These are phyloP conservation scores for Zhengitettix transpicula DNA, from an alignment of 2,888 invertebrate genomes.

Conservation along the genomic window DNA sequence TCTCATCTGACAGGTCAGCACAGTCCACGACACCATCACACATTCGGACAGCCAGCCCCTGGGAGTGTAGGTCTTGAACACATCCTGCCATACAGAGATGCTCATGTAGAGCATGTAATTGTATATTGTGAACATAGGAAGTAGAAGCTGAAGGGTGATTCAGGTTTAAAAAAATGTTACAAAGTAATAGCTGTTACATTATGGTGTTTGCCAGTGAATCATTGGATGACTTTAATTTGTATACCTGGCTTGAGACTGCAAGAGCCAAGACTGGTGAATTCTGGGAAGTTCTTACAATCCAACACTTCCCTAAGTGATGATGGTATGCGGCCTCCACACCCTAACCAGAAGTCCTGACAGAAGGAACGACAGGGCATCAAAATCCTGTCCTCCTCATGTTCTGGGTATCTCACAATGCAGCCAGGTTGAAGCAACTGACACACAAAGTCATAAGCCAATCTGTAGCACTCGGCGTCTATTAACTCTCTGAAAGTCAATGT, in stretches of 20 bases:
- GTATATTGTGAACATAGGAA: too few species aligned
- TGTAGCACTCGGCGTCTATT: conserved; percentile 82
- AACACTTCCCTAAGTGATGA: conserved; percentile 51
- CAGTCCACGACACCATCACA: conserved; percentile 82
- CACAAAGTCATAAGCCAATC: conserved; percentile 74
- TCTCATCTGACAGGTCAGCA: conserved; percentile 64
- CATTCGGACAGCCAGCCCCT: conserved; percentile 57
- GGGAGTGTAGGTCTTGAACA: conserved; percentile 50
- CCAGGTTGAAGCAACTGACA: conserved; percentile 74
- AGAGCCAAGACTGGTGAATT: conserved; percentile 54
- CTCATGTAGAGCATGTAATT: too few species aligned
- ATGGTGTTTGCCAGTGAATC: too few species aligned
- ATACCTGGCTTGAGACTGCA: conserved; percentile 64
- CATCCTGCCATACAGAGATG: conserved; percentile 37
- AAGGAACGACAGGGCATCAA: conserved; percentile 65
- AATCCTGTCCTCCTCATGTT: conserved; percentile 33
- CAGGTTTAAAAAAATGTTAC: too few species aligned
- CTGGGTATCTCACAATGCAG: conserved; percentile 30
- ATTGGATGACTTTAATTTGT: too few species aligned
- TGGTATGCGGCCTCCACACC: conserved; percentile 61
- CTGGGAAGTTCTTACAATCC: conserved; percentile 65
- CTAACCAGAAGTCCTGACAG: conserved; percentile 67
- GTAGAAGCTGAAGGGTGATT: too few species aligned
- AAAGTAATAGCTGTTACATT: too few species aligned
- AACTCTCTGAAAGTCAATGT: conserved; percentile 39